Evolutionary conservation across 2,888 invertebrate genomes (phyloP), one percentile per base, ranked within the genome.

Genomic region (Corbicula japonica): DNA sequence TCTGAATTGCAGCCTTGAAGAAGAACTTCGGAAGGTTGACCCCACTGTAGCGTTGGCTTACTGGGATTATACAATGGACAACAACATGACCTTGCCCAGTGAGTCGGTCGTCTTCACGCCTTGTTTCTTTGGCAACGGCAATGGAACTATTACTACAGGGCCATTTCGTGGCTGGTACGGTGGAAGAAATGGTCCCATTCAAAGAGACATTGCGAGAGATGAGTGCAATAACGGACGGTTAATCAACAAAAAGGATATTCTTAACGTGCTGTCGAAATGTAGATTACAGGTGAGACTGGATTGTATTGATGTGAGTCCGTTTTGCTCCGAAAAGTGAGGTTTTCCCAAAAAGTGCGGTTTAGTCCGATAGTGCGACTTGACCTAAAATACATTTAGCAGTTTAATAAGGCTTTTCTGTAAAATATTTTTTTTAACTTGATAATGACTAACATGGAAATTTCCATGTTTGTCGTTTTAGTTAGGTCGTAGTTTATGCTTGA

Each of bases 21-120:
- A 85, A 10, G 89, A 87, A 32, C 80, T 89, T 12, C 78, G 82
- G 15, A 78, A 79, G 18, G 72, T 86, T 18, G 84, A 86, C 50
- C 83, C 85, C 0, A 68, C 56, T 0, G 85, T 88, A 0, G 84
- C 86, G 10, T 52, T 89, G 12, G 86, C 89, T 4, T 89, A 86
- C 77, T 88, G 87, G 87, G 87, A 89, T 74, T 77, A 77, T 34
- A 80, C 83, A 10, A 66, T 88, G 56, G 87, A 88, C 71, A 66
- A 62, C n/a, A 82, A 79, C 50, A 77, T 88, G 32, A 75, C 66
- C 1, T 62, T 72, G 48, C 82, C 87, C 1, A 50, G 71, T 0
- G 65, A 71, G 21, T 89, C 89, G 23, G 72, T 81, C 32, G 32
- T 89, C 15, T 89, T 83, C 83, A 76, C 83, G 10, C 41, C 76